Conservation (phyloP, 2,113 vertebrate species). For the Guaruba guarouba region DNA sequence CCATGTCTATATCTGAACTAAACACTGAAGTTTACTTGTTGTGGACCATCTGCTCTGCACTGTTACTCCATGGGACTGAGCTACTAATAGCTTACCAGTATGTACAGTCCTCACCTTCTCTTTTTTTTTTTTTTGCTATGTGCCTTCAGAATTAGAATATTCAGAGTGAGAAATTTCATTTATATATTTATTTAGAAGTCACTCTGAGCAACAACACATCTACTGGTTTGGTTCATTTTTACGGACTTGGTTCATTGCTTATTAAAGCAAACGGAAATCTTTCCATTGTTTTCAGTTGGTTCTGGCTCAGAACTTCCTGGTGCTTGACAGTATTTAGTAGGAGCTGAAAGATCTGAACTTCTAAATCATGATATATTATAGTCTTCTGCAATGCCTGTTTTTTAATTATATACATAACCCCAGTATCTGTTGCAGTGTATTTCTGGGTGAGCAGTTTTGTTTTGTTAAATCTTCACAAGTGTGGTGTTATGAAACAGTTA, state of each 20-base stretch:
- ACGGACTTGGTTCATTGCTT: constrained; percentile 36
- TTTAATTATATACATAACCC: constrained; percentile 16
- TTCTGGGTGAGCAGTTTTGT: neutral
- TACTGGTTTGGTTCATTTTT: constrained; percentile 22
- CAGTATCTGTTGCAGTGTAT: neutral
- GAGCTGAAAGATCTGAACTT: constrained; percentile 57
- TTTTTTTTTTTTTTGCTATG: neutral
- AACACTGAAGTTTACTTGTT: neutral
- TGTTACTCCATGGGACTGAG: neutral
- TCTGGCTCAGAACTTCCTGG: constrained; percentile 44
- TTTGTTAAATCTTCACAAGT: neutral
- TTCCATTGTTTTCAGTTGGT: constrained; percentile 51
- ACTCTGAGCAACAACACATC: neutral
- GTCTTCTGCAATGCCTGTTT: constrained; percentile 25
- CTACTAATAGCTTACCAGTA: neutral
- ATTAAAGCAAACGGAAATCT: constrained; percentile 50
- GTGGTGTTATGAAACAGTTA: constrained; percentile 62
- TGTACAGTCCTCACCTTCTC: neutral
- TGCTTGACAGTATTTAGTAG: constrained; percentile 51
- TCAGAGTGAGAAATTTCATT: neutral
- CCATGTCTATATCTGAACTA: neutral
- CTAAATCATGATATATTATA: constrained; percentile 37
- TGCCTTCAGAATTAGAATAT: neutral
- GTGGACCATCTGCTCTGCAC: rapidly evolving
- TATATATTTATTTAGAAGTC: constrained; percentile 35